Conservation (phyloP, 2,797 vertebrate genomes). For the Hylomyscus alleni region DNA sequence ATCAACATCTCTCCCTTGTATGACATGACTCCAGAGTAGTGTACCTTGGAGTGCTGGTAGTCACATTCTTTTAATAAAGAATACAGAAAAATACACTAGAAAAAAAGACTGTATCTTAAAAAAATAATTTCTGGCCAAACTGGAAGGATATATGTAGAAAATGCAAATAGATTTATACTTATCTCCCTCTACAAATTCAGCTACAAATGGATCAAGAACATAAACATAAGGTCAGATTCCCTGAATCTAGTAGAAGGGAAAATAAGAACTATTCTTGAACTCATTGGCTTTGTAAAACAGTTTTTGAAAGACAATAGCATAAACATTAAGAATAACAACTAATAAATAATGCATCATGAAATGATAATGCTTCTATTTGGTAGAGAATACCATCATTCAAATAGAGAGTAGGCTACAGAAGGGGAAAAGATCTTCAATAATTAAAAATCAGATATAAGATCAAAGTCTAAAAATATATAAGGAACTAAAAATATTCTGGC, state of each 20-base stretch:
- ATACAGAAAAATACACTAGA: neutral
- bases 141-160: neutral
- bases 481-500: neutral
- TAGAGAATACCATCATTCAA: neutral
- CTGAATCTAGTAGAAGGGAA: neutral
- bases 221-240: neutral
- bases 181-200: neutral
- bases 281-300: neutral
- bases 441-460: too few species aligned
- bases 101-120: neutral
- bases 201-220: neutral
- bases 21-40: too few species aligned
- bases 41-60: too few species aligned
- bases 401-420: neutral
- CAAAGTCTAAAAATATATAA: neutral
- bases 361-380: neutral
- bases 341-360: neutral
- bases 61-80: too few species aligned
- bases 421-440: too few species aligned
- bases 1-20: neutral
- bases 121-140: neutral
- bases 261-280: neutral
- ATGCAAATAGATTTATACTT: neutral
- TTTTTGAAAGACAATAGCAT: neutral
- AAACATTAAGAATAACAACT: neutral